phyloP scores from a whole-genome alignment of 2,113 vertebrate species.

The Gasterosteus nipponicus region DNA sequence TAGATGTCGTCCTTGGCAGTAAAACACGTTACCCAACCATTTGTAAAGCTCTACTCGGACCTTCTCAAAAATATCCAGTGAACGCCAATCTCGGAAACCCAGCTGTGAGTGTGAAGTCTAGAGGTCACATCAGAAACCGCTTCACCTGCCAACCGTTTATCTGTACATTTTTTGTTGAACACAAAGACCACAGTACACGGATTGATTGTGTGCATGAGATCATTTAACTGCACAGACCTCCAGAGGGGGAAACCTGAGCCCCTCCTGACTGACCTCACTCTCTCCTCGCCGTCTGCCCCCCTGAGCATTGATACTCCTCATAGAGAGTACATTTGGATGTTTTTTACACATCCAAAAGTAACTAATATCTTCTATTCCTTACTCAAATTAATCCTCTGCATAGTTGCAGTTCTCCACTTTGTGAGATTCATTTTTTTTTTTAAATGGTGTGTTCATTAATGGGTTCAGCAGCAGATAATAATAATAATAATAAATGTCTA shows the following conservation, averaged over 20 bases:
- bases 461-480: too few species aligned
- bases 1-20: neutral
- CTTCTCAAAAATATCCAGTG: neutral
- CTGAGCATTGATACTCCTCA: neutral
- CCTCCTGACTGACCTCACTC: neutral
- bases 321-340: neutral
- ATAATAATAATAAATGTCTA: too few species aligned
- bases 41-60: too few species aligned
- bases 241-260: neutral
- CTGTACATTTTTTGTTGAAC: too few species aligned
- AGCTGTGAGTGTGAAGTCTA: neutral
- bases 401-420: neutral
- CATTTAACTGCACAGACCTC: neutral
- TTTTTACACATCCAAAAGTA: neutral
- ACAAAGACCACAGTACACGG: neutral
- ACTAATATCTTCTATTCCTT: neutral
- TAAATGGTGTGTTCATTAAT: too few species aligned
- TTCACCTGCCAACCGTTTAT: too few species aligned
- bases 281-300: neutral
- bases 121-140: neutral
- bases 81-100: neutral
- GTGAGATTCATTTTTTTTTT: neutral
- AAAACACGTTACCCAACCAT: neutral
- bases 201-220: neutral
- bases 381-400: neutral